Percentiles rank a stretch among this genome's conserved stretches.
Evolutionary conservation across 2,888 invertebrate genomes (phyloP).

Genomic region (Linnaemya vulpina): DNA sequence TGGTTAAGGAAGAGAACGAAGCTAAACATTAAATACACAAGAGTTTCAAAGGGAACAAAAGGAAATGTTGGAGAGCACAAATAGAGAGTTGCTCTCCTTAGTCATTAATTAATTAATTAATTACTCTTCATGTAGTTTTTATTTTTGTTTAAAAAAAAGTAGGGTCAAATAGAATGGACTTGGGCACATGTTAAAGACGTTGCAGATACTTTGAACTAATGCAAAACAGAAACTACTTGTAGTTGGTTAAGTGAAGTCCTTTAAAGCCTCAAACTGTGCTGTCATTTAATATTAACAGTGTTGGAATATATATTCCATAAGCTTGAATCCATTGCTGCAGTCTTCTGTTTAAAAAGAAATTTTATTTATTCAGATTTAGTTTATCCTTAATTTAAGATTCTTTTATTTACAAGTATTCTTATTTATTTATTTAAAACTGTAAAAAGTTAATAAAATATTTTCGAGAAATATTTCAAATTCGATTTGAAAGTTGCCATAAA

Average conservation of each 20-base stretch:
- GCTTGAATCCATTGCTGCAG: too few species aligned
- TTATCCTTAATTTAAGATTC: conserved; percentile 46
- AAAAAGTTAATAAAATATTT: conserved; percentile 32
- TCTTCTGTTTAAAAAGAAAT: too few species aligned
- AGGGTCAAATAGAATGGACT: too few species aligned
- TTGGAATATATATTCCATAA: too few species aligned
- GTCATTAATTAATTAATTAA: conserved; percentile 60
- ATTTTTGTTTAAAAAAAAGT: neutral
- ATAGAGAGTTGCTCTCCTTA: conserved; percentile 45
- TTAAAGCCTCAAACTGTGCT: too few species aligned
- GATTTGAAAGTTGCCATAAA: conserved; percentile 65
- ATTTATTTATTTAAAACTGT: conserved; percentile 23
- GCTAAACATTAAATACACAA: conserved; percentile 72
- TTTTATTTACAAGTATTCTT: conserved; percentile 15
- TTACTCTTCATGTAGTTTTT: conserved; percentile 18
- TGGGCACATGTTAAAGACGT: too few species aligned
- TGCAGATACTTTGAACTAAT: too few species aligned
- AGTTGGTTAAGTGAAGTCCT: too few species aligned
- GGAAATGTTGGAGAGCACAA: neutral
- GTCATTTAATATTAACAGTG: too few species aligned
- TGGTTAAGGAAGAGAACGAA: conserved; percentile 73
- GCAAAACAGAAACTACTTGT: too few species aligned
- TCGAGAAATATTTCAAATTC: conserved; percentile 28
- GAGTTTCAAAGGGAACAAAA: too few species aligned
- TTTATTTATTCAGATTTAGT: conserved; percentile 44